Conservation (phyloP, 2,888 invertebrate genomes). For the Chironomus tentans region DNA sequence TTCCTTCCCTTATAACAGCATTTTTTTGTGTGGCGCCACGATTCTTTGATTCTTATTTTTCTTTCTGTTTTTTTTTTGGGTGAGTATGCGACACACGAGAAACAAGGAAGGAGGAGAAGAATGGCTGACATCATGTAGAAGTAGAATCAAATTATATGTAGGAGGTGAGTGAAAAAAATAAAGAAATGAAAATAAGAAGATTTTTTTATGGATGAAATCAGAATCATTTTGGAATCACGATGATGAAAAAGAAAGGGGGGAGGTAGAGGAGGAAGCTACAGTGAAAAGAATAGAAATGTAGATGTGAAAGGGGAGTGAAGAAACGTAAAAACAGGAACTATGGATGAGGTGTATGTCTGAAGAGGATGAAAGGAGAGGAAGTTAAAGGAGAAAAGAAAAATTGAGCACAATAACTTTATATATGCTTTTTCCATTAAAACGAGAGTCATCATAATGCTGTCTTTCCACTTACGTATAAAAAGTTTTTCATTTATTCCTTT, state of each 20-base stretch:
- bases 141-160: background rate
- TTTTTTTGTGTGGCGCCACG: slow-evolving; percentile 10
- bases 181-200: background rate
- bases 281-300: background rate
- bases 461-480: background rate
- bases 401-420: background rate
- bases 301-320: background rate
- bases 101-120: background rate
- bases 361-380: background rate
- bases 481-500: background rate
- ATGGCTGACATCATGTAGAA: background rate
- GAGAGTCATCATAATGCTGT: background rate
- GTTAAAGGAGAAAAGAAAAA: background rate
- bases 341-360: slow-evolving; percentile 12
- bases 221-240: background rate
- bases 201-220: slow-evolving; percentile 19
- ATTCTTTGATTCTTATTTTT: background rate
- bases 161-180: background rate
- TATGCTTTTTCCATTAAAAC: background rate
- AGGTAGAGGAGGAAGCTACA: background rate
- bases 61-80: background rate
- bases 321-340: slow-evolving; percentile 15
- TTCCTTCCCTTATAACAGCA: background rate
- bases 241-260: too few species aligned
- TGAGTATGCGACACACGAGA: background rate